phyloP scores from a whole-genome alignment of 30 jellyfish, hydroid and myxozoan genomes.

The Hydra vulgaris region DNA sequence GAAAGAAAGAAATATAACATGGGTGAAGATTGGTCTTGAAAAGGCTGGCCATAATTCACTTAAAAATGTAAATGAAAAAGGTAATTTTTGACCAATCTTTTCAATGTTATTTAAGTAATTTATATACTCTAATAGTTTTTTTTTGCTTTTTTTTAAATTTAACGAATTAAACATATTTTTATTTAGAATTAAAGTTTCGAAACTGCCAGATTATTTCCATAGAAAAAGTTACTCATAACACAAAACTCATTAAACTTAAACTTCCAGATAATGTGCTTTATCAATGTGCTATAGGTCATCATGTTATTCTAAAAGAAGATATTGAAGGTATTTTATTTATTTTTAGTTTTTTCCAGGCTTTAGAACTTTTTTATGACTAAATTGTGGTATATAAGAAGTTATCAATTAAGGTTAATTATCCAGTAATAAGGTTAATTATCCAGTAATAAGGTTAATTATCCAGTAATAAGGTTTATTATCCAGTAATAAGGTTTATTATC shows the following conservation, averaged over 20 bases:
- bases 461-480: too few relatives aligned
- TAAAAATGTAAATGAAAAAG: conserved; percentile 30
- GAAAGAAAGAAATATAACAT: conserved; percentile 21
- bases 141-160: not conserved
- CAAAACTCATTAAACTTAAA: conserved; percentile 31
- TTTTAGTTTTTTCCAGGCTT: not conserved
- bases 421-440: too few relatives aligned
- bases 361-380: too few relatives aligned
- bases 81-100: not conserved
- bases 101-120: too few relatives aligned
- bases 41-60: conserved; percentile 35
- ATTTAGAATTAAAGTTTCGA: conserved; percentile 46
- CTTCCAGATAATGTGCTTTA: conserved; percentile 59
- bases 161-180: not conserved
- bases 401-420: too few relatives aligned
- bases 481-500: too few relatives aligned
- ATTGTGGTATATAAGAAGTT: too few relatives aligned
- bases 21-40: conserved; percentile 54
- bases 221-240: conserved; percentile 39
- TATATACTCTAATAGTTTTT: not conserved
- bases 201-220: conserved; percentile 30
- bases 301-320: conserved; percentile 41
- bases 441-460: too few relatives aligned
- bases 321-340: conserved; percentile 34
- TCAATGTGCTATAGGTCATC: conserved; percentile 74